Evolutionary conservation across 2,797 vertebrate genomes (phyloP).

Genomic region (Tadarida brasiliensis): DNA sequence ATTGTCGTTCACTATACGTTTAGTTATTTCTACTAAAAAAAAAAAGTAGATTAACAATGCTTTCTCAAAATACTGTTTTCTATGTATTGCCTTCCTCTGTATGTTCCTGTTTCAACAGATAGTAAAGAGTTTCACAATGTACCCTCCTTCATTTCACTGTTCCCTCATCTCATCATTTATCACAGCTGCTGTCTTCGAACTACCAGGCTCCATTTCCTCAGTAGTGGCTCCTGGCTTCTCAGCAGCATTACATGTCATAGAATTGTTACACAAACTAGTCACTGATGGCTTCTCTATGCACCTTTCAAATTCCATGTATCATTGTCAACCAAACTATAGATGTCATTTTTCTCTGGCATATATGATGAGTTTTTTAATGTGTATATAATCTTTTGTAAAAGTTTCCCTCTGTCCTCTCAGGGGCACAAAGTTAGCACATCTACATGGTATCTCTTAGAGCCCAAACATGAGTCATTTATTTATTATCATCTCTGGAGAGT

Average conservation of each 20-base stretch:
- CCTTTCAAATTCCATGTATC: conserved; percentile 66
- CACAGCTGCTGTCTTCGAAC: conserved; percentile 78
- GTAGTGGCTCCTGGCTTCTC: conserved; percentile 63
- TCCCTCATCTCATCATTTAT: conserved; percentile 74
- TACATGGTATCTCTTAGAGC: neutral
- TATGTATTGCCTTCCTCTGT: neutral
- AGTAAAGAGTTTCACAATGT: neutral
- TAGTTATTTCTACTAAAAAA: neutral
- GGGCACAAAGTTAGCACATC: neutral
- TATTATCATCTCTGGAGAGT: neutral
- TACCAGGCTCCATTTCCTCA: conserved; percentile 76
- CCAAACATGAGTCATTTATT: neutral
- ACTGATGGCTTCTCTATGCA: conserved; percentile 72
- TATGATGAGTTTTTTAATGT: conserved; percentile 1
- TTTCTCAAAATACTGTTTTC: neutral
- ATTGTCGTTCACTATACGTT: neutral
- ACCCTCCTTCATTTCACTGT: conserved; percentile 42
- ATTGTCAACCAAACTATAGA: conserved; percentile 59
- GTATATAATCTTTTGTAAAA: neutral
- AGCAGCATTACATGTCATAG: conserved; percentile 70
- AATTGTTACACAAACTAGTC: conserved; percentile 78
- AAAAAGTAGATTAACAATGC: neutral
- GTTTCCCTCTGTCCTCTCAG: neutral
- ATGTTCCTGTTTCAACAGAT: neutral
- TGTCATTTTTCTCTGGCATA: conserved; percentile 65